Conservation (phyloP, 1,140 invertebrate genomes). For the Thaumatotibia leucotreta region DNA sequence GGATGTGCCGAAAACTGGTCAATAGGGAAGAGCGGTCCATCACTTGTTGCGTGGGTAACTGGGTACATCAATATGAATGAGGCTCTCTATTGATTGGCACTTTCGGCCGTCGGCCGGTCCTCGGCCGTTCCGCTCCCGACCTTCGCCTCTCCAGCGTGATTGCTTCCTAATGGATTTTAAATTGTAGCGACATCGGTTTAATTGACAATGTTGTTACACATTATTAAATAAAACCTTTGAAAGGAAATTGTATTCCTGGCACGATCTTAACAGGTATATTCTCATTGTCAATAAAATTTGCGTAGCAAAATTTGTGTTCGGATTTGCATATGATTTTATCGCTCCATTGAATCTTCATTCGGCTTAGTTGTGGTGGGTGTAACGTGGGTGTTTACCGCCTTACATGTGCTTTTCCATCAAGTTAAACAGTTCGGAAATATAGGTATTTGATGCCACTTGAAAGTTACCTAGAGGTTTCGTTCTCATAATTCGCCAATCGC, state of each 20-base stretch:
- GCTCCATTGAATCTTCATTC: neutral
- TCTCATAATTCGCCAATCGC: too few relatives aligned
- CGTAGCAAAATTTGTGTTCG: neutral
- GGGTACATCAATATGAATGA: constrained; percentile 35
- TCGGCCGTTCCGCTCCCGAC: constrained; percentile 24
- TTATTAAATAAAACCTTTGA: neutral
- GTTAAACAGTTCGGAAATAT: too few relatives aligned
- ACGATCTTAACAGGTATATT: neutral
- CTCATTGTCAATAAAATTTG: neutral
- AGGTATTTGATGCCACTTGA: too few relatives aligned
- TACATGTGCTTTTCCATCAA: neutral
- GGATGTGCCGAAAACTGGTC: too few relatives aligned
- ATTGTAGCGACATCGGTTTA: constrained; percentile 43
- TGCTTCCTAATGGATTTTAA: constrained; percentile 60
- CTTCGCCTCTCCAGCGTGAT: constrained; percentile 42
- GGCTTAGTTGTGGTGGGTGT: neutral
- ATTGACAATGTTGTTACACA: constrained; percentile 29
- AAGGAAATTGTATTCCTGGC: neutral
- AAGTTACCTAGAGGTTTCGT: too few relatives aligned
- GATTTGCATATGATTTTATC: constrained; percentile 6
- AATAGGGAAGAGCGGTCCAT: neutral
- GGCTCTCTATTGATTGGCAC: constrained; percentile 24
- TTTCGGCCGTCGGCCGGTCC: constrained; percentile 18
- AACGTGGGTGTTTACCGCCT: neutral
- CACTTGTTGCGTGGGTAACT: constrained; percentile 19